These are phyloP conservation scores for Corythornis madagascariensis DNA, from an alignment of 2,113 vertebrate genomes.

Conservation along the genomic window DNA sequence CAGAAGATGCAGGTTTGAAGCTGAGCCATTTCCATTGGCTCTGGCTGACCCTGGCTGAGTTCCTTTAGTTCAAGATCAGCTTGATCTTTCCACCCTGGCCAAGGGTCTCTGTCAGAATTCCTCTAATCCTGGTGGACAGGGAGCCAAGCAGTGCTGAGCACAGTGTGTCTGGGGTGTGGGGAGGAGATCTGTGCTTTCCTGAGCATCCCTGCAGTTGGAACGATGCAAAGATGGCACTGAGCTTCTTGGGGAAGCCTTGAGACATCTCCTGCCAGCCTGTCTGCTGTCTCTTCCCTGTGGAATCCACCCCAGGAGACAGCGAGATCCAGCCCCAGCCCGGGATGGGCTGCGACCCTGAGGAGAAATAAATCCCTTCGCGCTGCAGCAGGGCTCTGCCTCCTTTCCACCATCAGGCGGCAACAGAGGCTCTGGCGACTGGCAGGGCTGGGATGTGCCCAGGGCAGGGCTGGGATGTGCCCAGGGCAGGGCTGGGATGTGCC, in stretches of 20 bases:
- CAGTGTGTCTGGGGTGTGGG: background rate
- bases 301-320: background rate
- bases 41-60: background rate
- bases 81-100: background rate
- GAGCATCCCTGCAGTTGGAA: background rate
- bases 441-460: background rate
- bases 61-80: background rate
- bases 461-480: background rate
- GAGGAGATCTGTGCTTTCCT: background rate
- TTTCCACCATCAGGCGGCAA: background rate
- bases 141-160: background rate
- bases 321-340: background rate
- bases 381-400: background rate
- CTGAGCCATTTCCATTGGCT: background rate
- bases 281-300: background rate
- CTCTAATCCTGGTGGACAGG: background rate
- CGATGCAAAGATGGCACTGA: too few relatives aligned
- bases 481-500: background rate
- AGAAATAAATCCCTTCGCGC: background rate
- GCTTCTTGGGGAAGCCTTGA: background rate
- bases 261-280: background rate
- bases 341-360: background rate
- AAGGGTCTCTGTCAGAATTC: background rate
- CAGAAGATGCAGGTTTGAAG: background rate
- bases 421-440: background rate